A percentile compares a stretch with the other conserved stretches of the same genome.
These are phyloP conservation scores for Ceyx margarethae DNA, from an alignment of 2,113 vertebrate species.

Conservation along the genomic window DNA sequence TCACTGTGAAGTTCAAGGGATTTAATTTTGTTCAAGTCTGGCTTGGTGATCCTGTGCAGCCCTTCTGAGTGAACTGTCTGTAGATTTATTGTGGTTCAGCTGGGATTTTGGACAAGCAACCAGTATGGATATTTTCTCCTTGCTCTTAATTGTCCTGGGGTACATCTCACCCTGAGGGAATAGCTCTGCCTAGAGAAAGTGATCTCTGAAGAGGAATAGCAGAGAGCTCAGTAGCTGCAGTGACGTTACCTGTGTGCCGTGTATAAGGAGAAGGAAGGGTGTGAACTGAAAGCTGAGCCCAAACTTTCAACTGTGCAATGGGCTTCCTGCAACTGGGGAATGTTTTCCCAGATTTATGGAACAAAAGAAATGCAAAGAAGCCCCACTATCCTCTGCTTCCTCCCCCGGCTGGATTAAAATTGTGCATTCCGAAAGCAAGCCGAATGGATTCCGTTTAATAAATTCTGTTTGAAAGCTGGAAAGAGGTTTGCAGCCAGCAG, in stretches of 20 bases:
- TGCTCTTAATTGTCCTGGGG: neutral
- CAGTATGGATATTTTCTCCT: neutral
- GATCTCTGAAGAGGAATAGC: neutral
- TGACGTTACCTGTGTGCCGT: neutral
- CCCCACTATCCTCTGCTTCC: neutral
- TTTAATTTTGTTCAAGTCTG: neutral
- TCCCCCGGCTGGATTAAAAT: neutral
- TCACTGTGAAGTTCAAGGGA: neutral
- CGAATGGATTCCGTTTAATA: neutral
- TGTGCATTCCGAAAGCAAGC: neutral
- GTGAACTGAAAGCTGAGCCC: neutral
- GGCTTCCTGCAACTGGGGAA: neutral
- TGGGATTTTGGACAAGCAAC: neutral
- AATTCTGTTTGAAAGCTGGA: slow-evolving; percentile 54
- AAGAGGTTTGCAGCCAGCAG: slow-evolving; percentile 33
- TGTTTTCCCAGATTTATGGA: neutral
- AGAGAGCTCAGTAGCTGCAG: neutral
- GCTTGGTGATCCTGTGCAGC: neutral
- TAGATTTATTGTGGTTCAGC: neutral
- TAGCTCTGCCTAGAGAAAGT: neutral
- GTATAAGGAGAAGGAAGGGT: neutral
- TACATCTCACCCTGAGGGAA: neutral
- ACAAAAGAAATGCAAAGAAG: neutral
- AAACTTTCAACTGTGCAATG: neutral
- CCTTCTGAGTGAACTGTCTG: neutral